Evolutionary conservation across 2,113 vertebrate species (phyloP), one percentile per base, ranked within the genome.

Genomic region (Peromyscus californicus): DNA sequence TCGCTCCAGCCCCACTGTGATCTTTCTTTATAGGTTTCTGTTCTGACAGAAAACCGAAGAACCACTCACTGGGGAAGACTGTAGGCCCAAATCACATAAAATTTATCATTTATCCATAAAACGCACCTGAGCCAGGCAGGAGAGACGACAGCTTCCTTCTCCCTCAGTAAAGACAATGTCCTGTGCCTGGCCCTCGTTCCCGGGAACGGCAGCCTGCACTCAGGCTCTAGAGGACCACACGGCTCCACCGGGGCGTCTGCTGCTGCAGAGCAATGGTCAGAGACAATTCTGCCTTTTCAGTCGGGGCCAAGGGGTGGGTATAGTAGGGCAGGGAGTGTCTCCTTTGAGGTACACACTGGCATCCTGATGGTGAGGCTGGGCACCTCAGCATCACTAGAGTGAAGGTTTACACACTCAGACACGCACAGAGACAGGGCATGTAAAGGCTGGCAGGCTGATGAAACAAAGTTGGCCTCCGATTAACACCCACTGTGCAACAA

Each of bases 341-440:
- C 36, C 22, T 11, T 0, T 0, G 45, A 31, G 12, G 21, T 80
- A 51, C 72, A 29, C 42, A 15, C 39, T 51, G 59, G 24, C 26
- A 29, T 2, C 42, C 29, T 42, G 9, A n/a, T 0, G 17, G 16
- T 61, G 3, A 69, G 2, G 31, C 45, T 67, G 57, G 67, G 24
- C 4, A 39, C 36, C 57, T 33, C 69, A 42, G 6, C 0, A 1
- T 36, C 59, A 31, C 24, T n/a, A 11, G 24, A 39, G 21, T 24
- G 19, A 65, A 42, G 3, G 19, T 5, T 86, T 42, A 8, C 0
- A 9, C 19, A 17, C 33, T 13, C 7, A 51, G 76, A 45, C 10
- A 12, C 10, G 17, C 0, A 63, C 75, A 59, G 3, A 72, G 13
- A 67, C 0, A 3, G 24, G 3, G 1, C 0, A 0, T 1, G 45